phyloP scores from a whole-genome alignment of 2,888 invertebrate genomes.

The Apamea sordens region DNA sequence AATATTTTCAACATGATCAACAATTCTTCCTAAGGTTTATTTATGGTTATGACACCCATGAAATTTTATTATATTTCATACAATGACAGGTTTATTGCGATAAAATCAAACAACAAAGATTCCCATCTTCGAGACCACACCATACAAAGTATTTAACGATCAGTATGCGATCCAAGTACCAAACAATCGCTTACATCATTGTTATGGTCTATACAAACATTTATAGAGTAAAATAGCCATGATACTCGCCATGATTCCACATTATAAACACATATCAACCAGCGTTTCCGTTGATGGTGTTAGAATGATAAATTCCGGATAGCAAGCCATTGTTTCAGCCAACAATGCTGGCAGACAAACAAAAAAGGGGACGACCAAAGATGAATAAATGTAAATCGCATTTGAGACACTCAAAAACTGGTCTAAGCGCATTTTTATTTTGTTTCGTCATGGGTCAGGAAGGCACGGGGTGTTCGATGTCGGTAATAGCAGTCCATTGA shows the following conservation, averaged over 20 bases:
- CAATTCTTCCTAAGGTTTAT: background rate
- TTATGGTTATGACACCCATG: background rate
- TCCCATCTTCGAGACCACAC: conserved; percentile 55
- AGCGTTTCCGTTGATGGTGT: conserved; percentile 88
- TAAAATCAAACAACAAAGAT: conserved; percentile 54
- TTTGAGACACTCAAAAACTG: conserved; percentile 80
- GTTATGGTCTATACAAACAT: conserved; percentile 80
- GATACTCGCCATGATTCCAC: conserved; percentile 84
- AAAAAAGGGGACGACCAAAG: conserved; percentile 82
- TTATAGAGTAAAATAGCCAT: conserved; percentile 85
- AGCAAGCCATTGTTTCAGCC: conserved; percentile 86
- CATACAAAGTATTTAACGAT: conserved; percentile 52
- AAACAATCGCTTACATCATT: conserved; percentile 81
- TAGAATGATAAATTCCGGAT: conserved; percentile 89
- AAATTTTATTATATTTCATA: conserved; percentile 23
- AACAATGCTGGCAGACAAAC: conserved; percentile 86
- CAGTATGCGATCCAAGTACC: conserved; percentile 61
- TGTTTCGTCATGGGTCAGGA: conserved; percentile 61
- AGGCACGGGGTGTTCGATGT: conserved; percentile 45
- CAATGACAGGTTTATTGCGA: conserved; percentile 33
- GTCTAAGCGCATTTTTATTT: conserved; percentile 73
- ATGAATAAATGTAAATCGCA: conserved; percentile 88
- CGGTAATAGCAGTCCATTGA: conserved; percentile 52
- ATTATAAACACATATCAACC: conserved; percentile 89
- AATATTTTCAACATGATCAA: conserved; percentile 22